Conservation (phyloP, 2,797 vertebrate species). For the Gadopsis bispinosus region DNA sequence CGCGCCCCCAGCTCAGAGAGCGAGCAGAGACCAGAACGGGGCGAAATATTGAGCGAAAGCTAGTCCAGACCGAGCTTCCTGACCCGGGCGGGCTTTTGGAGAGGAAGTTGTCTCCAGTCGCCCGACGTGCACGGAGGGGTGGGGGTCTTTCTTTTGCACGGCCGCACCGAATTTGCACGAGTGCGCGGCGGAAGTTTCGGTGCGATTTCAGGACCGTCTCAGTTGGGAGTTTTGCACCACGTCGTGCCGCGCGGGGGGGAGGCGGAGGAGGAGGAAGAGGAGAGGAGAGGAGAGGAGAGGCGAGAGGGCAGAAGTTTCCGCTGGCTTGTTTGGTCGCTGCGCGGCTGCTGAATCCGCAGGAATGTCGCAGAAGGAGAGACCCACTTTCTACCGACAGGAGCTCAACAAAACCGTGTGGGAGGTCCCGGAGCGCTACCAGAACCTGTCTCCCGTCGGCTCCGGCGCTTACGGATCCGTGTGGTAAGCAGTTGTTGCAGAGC, state of each 20-base stretch:
- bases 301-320: constrained; percentile 78
- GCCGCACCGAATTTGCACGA: constrained; percentile 47
- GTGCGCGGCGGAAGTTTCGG: constrained; percentile 14
- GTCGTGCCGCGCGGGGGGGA: constrained; percentile 50
- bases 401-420: constrained; percentile 98
- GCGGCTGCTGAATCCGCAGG: constrained; percentile 79
- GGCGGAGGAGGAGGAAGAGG: too few relatives aligned
- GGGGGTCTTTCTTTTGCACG: constrained; percentile 36
- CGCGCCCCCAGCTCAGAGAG: constrained; percentile 38
- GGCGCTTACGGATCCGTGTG: constrained; percentile 97
- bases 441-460: constrained; percentile 93
- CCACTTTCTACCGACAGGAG: constrained; percentile 94
- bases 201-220: background rate
- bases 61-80: constrained; percentile 56
- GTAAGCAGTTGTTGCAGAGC: constrained; percentile 82
- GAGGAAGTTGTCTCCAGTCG: constrained; percentile 58
- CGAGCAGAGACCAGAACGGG: constrained; percentile 42
- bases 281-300: constrained; percentile 33
- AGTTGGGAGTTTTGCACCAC: constrained; percentile 32
- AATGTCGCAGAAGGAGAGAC: constrained; percentile 89
- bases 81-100: constrained; percentile 24
- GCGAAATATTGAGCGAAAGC: constrained; percentile 68
- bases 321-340: constrained; percentile 73
- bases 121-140: constrained; percentile 50
- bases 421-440: constrained; percentile 93